Conservation (phyloP, 2,797 vertebrate genomes). For the Brachyrhaphis roseni region DNA sequence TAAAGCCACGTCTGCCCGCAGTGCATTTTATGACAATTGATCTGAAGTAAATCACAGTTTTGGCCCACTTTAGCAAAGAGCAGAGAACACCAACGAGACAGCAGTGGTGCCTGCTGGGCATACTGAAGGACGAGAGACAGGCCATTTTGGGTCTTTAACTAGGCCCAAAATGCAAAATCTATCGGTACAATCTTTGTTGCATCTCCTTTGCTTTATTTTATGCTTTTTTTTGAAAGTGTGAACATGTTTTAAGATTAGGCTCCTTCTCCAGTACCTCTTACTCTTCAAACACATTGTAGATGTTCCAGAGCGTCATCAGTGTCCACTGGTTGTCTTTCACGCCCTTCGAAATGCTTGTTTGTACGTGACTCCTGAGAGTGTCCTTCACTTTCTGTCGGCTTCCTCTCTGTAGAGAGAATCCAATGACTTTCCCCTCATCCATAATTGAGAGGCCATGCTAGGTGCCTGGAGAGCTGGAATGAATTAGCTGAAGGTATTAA, state of each 20-base stretch:
- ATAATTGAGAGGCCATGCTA: conserved; percentile 81
- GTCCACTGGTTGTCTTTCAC: conserved; percentile 15
- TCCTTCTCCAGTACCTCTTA: not conserved
- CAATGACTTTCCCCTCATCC: conserved; percentile 82
- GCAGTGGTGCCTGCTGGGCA: not conserved
- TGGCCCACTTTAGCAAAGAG: not conserved
- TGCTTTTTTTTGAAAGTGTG: not conserved
- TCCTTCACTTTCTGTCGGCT: conserved; percentile 62
- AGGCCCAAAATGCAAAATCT: too few relatives aligned
- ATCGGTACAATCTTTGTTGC: not conserved
- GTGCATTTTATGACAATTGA: not conserved
- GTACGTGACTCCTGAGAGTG: conserved; percentile 59
- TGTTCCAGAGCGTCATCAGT: conserved; percentile 11
- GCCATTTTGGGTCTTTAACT: too few relatives aligned
- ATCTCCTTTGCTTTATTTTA: not conserved
- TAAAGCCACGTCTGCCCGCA: not conserved
- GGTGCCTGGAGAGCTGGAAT: conserved; percentile 79
- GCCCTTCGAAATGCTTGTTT: conserved; percentile 65
- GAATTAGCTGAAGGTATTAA: conserved; percentile 83
- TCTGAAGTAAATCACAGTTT: not conserved
- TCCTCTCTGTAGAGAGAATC: conserved; percentile 71
- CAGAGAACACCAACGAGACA: not conserved
- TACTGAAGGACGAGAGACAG: not conserved
- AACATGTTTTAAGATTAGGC: conserved; percentile 3
- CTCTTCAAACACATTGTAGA: conserved; percentile 13